Base-by-base conservation (phyloP, 2,113 vertebrate species). In the Orycteropus afer region DNA sequence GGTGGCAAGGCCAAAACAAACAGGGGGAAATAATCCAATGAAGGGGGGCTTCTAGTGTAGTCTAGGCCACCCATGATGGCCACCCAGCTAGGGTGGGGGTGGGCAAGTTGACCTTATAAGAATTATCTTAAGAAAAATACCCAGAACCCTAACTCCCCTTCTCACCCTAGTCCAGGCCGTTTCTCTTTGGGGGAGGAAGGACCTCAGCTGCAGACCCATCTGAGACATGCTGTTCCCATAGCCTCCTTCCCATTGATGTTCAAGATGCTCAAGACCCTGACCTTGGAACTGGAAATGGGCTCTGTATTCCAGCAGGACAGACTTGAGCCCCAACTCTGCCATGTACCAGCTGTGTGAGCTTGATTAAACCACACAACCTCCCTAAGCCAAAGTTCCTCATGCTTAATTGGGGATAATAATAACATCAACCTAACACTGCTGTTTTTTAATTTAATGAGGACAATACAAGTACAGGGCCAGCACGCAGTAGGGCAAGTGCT, bases 51-150 rank as follows among this genome's bases (percentile, higher is more conserved):
- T 23, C 49, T 17, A 8, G 23, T 45, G 42, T 4, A 3, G 3
- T 55, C 89, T 42, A 47, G 69, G 74, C 94, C 88, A 96, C 88
- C 95, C 74, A 3, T 4, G 20, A 5, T 73, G 51, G 32, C 7
- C 69, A 51, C 67, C 51, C 29, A 73, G n/a, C 32, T 42, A 5
- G 67, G 59, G 34, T 34, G 18, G 23, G 3, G 3, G 53, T 42
- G 55, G 1, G 12, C 29, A 71, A 23, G 34, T 22, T 77, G 40
- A 23, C 40, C 47, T 29, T 34, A 2, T 11, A 37, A 86, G 69
- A 77, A 86, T 79, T 91, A 18, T 25, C 37, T 86, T 79, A 37
- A 82, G 93, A 80, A 61, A 80, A 69, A 42, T 55, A 76, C 4
- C 23, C 59, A 22, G n/a, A 78, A n/a, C 51, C 27, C 45, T 3